Conservation (phyloP, 2,888 invertebrate species). For the Tetranychus truncatus region DNA sequence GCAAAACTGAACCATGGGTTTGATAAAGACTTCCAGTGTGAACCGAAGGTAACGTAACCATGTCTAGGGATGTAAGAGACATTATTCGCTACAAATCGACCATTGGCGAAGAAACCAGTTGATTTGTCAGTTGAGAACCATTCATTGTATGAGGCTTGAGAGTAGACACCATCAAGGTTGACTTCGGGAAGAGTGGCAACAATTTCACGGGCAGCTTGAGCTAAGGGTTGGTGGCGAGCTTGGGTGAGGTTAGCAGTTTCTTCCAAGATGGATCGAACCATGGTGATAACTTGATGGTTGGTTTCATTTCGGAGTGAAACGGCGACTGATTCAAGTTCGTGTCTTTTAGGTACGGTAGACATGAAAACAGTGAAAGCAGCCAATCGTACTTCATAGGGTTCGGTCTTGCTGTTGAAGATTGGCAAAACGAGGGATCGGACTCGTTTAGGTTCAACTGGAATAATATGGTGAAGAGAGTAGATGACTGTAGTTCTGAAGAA, state of each 20-base stretch:
- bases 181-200: constrained; percentile 13
- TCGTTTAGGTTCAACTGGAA: constrained; percentile 21
- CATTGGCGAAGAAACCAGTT: not conserved
- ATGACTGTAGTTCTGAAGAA: constrained; percentile 23
- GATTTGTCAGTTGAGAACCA: not conserved
- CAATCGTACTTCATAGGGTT: constrained; percentile 31
- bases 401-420: constrained; percentile 30
- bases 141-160: constrained; percentile 8
- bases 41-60: not conserved
- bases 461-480: constrained; percentile 23
- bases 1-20: not conserved
- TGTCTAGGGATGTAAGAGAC: not conserved
- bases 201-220: constrained; percentile 15
- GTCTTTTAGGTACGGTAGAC: constrained; percentile 29
- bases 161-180: constrained; percentile 18
- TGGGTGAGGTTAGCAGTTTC: constrained; percentile 27
- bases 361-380: constrained; percentile 31
- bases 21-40: not conserved
- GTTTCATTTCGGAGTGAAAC: constrained; percentile 30
- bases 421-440: constrained; percentile 29
- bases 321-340: constrained; percentile 33
- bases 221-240: constrained; percentile 23
- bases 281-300: constrained; percentile 30
- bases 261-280: constrained; percentile 30
- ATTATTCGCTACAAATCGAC: not conserved